Evolutionary conservation across 2,113 vertebrate genomes (phyloP).

Genomic region (Planiliza haematocheilus): DNA sequence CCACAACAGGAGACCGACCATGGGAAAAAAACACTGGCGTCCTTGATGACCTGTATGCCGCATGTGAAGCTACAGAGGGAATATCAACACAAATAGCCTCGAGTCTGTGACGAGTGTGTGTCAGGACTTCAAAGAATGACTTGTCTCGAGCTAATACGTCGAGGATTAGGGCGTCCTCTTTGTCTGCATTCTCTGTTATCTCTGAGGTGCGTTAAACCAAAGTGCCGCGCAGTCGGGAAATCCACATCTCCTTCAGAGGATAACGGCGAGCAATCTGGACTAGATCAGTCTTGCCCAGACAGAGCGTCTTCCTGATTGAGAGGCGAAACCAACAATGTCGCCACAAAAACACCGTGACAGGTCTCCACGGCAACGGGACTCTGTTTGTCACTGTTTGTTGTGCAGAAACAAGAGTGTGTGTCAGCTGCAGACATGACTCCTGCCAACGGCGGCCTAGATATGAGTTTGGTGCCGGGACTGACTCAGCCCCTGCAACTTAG

Average conservation of each 20-base stretch:
- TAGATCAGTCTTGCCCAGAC: slow-evolving; percentile 59
- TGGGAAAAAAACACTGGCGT: not conserved
- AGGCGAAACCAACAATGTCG: slow-evolving; percentile 57
- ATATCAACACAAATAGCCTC: too few relatives aligned
- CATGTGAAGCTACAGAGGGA: too few relatives aligned
- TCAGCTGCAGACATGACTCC: slow-evolving; percentile 63
- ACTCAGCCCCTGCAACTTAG: slow-evolving; percentile 35
- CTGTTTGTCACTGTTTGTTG: slow-evolving; percentile 80
- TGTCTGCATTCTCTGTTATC: slow-evolving; percentile 25
- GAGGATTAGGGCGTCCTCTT: not conserved
- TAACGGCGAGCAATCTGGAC: slow-evolving; percentile 16
- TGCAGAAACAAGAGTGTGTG: slow-evolving; percentile 66
- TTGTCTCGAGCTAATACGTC: not conserved
- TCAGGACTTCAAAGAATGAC: not conserved
- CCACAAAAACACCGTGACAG: slow-evolving; percentile 57
- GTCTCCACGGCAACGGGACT: slow-evolving; percentile 65
- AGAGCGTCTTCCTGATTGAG: slow-evolving; percentile 41
- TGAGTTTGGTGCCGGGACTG: slow-evolving; percentile 43
- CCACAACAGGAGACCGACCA: too few relatives aligned
- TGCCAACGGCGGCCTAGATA: slow-evolving; percentile 31
- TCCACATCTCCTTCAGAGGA: slow-evolving; percentile 12
- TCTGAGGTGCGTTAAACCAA: not conserved
- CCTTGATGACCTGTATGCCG: not conserved
- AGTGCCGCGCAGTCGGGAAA: slow-evolving; percentile 11
- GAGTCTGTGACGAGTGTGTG: not conserved